Evolutionary conservation across 1,140 invertebrate species (phyloP).

Genomic region (Habropoda laboriosa): DNA sequence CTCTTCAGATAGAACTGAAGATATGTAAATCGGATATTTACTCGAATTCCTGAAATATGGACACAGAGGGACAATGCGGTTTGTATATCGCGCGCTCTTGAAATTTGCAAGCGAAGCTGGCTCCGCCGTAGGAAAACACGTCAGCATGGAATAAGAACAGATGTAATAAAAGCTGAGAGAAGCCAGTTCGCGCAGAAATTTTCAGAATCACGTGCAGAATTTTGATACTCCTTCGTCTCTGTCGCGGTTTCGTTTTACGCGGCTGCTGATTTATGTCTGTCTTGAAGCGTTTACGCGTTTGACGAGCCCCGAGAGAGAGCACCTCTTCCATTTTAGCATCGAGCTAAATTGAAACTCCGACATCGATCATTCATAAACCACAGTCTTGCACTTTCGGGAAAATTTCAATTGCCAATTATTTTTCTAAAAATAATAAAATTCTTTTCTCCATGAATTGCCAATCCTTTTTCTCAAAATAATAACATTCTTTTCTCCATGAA

Average conservation of each 20-base stretch:
- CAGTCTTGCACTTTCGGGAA: too few relatives aligned
- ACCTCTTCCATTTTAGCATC: too few relatives aligned
- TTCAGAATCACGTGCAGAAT: background rate
- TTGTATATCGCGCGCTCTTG: background rate
- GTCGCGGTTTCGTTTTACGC: background rate
- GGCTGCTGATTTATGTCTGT: background rate
- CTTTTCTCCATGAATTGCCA: too few relatives aligned
- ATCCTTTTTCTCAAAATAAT: too few relatives aligned
- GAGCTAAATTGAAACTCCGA: too few relatives aligned
- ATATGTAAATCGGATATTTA: background rate
- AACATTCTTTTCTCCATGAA: too few relatives aligned
- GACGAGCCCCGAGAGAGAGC: too few relatives aligned
- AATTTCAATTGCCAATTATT: too few relatives aligned
- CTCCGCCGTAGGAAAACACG: background rate
- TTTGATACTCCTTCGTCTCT: background rate
- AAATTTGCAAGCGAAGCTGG: background rate
- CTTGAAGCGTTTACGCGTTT: background rate
- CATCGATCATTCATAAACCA: too few relatives aligned
- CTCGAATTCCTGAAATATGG: background rate
- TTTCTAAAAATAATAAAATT: too few relatives aligned
- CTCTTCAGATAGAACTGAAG: too few relatives aligned
- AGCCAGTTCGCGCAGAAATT: background rate
- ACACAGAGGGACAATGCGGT: background rate
- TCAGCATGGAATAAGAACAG: background rate
- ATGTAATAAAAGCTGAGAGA: background rate